Evolutionary conservation across 1,140 invertebrate species (phyloP).

Genomic region (Aphelinus certus): DNA sequence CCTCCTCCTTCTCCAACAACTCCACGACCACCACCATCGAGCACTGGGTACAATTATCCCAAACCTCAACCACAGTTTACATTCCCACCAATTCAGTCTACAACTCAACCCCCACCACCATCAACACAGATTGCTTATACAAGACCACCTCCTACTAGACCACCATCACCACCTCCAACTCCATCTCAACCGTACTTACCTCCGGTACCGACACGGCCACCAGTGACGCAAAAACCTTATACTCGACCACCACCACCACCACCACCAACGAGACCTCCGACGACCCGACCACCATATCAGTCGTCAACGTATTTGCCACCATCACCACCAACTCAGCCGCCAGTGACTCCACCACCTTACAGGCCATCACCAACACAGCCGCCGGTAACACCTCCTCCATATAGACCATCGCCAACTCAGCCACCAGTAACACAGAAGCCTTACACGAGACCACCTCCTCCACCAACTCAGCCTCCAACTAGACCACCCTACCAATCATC

Average conservation of each 20-base stretch:
- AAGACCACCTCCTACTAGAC: not conserved
- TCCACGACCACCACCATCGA: constrained; percentile 28
- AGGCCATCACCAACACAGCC: constrained; percentile 37
- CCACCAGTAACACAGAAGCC: not conserved
- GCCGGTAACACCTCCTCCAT: constrained; percentile 31
- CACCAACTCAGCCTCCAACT: constrained; percentile 6
- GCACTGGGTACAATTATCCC: constrained; percentile 34
- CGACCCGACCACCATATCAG: constrained; percentile 5
- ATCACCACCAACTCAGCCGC: constrained; percentile 18
- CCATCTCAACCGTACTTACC: not conserved
- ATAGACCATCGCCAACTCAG: constrained; percentile 13
- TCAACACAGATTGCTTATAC: too few species aligned
- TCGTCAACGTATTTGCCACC: constrained; percentile 30
- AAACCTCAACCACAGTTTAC: constrained; percentile 14
- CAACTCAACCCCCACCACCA: too few species aligned
- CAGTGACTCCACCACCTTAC: constrained; percentile 36
- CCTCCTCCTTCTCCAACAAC: constrained; percentile 33
- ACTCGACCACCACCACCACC: constrained; percentile 1
- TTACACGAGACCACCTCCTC: constrained; percentile 14
- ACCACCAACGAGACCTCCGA: constrained; percentile 15
- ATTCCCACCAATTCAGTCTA: not conserved
- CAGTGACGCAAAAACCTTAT: constrained; percentile 26
- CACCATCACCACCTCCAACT: not conserved
- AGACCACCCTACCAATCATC: constrained; percentile 17
- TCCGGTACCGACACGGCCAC: constrained; percentile 3